A percentile compares a stretch with the other conserved stretches of the same genome.
Evolutionary conservation across 2,888 invertebrate genomes (phyloP).

Genomic region (Eupithecia inturbata): DNA sequence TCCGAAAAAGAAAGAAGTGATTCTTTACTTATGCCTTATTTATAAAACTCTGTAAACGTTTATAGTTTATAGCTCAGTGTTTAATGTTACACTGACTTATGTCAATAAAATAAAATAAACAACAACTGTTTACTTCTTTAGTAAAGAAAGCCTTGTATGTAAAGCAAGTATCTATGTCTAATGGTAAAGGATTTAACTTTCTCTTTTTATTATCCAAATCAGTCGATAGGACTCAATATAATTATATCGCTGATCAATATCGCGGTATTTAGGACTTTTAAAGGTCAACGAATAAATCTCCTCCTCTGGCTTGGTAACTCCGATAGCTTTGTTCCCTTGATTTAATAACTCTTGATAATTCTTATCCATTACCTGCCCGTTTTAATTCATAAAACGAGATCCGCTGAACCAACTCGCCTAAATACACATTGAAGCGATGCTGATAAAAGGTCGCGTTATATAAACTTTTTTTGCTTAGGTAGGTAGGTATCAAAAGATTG

Average conservation of each 20-base stretch:
- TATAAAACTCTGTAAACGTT: no score
- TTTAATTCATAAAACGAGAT: neutral
- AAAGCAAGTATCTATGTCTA: neutral
- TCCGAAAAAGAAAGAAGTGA: neutral
- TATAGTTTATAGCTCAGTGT: no score
- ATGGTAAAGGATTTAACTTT: neutral
- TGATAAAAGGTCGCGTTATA: neutral
- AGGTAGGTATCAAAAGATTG: neutral
- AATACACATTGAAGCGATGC: neutral
- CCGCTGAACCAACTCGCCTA: neutral
- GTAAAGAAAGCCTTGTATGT: no score
- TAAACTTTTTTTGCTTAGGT: neutral
- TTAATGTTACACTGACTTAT: no score
- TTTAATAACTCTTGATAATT: neutral
- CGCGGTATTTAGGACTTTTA: neutral
- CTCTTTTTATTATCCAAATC: neutral
- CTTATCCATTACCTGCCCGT: neutral
- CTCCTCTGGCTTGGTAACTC: neutral
- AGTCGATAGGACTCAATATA: neutral
- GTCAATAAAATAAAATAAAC: no score
- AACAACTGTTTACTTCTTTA: neutral
- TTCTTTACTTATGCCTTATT: no score
- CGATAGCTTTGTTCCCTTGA: neutral
- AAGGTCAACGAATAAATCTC: neutral
- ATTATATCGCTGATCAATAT: neutral